phyloP scores from a whole-genome alignment of 30 jellyfish, hydroid and myxozoan genomes.

The Aurelia sp. region DNA sequence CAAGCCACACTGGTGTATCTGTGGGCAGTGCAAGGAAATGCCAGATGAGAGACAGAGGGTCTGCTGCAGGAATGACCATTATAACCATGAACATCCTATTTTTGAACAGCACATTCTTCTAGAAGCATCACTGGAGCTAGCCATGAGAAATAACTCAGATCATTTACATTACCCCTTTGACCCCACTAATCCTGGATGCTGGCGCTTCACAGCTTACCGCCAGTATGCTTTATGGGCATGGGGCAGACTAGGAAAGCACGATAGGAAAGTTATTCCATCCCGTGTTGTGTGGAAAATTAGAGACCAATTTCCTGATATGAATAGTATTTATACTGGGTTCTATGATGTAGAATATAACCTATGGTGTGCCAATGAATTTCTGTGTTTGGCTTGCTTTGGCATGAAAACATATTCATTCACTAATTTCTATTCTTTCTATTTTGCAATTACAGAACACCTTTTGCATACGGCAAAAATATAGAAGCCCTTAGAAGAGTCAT shows the following conservation, averaged over 20 bases:
- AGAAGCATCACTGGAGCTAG: constrained; percentile 32
- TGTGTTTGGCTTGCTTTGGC: no score
- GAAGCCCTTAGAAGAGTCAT: no score
- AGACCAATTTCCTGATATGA: constrained; percentile 34
- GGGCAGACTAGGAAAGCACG: constrained; percentile 44
- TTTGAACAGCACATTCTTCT: constrained; percentile 21
- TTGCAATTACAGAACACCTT: no score
- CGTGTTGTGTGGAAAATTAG: constrained; percentile 24
- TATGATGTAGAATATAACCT: constrained; percentile 24
- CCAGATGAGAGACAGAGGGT: constrained; percentile 26
- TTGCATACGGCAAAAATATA: no score
- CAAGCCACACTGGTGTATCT: constrained; percentile 40
- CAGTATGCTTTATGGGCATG: constrained; percentile 56
- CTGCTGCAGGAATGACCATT: constrained; percentile 25
- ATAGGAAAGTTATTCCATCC: constrained; percentile 66
- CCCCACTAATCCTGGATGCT: constrained; percentile 35
- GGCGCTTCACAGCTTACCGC: constrained; percentile 54
- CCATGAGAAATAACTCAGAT: constrained; percentile 37
- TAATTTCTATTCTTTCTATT: no score
- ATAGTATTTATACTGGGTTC: constrained; percentile 36
- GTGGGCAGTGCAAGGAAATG: constrained; percentile 38
- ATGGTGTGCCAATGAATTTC: background rate
- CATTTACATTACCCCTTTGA: constrained; percentile 41
- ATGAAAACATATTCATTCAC: no score
- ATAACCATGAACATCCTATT: constrained; percentile 33